Conservation (phyloP, 2,113 vertebrate genomes). For the Reinhardtius hippoglossoides region DNA sequence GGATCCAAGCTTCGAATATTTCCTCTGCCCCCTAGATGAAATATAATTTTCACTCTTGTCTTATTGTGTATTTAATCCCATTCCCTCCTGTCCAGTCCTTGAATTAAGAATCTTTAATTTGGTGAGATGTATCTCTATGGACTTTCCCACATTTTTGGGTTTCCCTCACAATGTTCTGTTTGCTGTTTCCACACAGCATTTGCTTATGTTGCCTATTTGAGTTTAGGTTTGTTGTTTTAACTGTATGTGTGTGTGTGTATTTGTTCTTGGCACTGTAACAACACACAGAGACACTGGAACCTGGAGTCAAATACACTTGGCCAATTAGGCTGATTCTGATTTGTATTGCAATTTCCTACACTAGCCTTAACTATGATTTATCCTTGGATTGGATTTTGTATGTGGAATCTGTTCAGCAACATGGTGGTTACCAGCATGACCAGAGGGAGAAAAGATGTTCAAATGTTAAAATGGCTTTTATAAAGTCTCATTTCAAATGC, state of each 20-base stretch:
- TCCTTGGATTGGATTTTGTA: background rate
- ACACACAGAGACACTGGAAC: background rate
- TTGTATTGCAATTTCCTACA: too few species aligned
- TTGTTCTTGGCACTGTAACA: background rate
- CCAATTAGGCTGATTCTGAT: background rate
- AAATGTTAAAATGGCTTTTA: background rate
- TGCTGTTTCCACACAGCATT: background rate
- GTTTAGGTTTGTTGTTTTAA: background rate
- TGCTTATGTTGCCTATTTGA: background rate
- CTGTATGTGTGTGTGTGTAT: background rate
- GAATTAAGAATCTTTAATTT: too few species aligned
- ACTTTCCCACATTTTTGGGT: too few species aligned
- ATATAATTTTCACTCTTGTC: too few species aligned
- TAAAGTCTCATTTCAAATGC: background rate
- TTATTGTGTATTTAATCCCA: too few species aligned
- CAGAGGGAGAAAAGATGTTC: background rate
- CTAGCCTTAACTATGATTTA: background rate
- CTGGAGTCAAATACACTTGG: background rate
- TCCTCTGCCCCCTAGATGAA: too few species aligned
- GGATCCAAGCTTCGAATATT: too few species aligned
- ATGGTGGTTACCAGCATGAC: background rate
- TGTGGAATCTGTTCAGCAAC: background rate
- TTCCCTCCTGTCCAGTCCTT: too few species aligned
- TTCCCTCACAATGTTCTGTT: background rate
- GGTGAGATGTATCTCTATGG: too few species aligned